phyloP scores from a whole-genome alignment of 2,888 invertebrate species.

The Ornithoptera priamus region DNA sequence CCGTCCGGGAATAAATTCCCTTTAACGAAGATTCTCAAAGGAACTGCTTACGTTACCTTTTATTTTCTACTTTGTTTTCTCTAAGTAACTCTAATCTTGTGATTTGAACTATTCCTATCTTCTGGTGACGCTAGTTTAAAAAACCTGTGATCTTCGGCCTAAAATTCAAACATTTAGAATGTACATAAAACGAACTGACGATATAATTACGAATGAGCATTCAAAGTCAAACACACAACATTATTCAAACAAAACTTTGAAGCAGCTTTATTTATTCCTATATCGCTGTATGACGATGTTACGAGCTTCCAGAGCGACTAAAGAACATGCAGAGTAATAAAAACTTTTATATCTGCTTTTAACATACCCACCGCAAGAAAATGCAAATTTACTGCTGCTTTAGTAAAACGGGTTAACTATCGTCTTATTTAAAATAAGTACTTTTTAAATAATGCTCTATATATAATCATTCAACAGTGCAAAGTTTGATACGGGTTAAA shows the following conservation, averaged over 20 bases:
- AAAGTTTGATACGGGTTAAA: no score
- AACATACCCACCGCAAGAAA: slow-evolving; percentile 13
- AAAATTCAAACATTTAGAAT: no score
- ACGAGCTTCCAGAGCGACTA: not conserved
- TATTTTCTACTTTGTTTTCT: no score
- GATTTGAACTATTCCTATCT: not conserved
- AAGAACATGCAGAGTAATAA: slow-evolving; percentile 21
- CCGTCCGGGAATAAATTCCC: not conserved
- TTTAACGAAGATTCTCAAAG: not conserved
- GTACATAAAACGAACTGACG: not conserved
- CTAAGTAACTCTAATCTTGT: no score
- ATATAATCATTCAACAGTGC: no score
- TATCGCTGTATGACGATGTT: slow-evolving; percentile 4
- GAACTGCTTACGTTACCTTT: not conserved
- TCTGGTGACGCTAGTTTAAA: not conserved
- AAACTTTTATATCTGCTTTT: slow-evolving; percentile 9
- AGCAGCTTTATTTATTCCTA: not conserved
- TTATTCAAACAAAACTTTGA: not conserved
- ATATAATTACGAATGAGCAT: not conserved
- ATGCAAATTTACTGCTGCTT: slow-evolving; percentile 15
- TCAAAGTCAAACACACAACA: not conserved
- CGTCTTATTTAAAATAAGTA: not conserved
- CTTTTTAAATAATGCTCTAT: no score
- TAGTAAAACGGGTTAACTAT: slow-evolving; percentile 13
- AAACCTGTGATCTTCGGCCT: no score